A percentile compares a stretch with the other conserved stretches of the same genome.
phyloP scores from a whole-genome alignment of 1,140 invertebrate genomes.

The Lithobius niger region DNA sequence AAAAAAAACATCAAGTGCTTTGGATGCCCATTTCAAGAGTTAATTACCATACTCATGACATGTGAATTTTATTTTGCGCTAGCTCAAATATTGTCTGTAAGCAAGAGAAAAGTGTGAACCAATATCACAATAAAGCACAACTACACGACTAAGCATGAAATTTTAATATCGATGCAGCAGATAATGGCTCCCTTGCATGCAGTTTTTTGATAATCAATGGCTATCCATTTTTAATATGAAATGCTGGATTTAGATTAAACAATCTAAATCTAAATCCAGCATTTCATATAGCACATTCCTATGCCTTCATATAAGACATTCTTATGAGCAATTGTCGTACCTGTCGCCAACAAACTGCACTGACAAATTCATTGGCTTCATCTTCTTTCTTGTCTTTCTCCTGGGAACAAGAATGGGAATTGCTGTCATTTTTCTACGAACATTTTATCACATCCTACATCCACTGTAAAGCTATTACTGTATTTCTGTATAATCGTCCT shows the following conservation, averaged over 20 bases:
- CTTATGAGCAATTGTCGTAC: conserved; percentile 24
- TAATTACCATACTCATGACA: no score
- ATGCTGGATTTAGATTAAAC: conserved; percentile 5
- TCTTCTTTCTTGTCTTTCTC: conserved; percentile 59
- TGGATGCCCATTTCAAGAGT: no score
- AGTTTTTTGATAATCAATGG: background rate
- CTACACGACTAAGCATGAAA: background rate
- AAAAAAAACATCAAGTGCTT: no score
- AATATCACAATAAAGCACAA: no score
- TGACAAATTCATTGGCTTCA: conserved; percentile 86
- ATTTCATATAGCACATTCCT: background rate
- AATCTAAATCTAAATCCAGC: background rate
- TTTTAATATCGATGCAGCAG: background rate
- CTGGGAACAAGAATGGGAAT: conserved; percentile 33
- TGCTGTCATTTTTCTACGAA: no score
- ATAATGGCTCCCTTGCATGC: background rate
- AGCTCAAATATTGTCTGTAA: no score
- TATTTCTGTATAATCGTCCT: no score
- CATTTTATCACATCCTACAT: no score
- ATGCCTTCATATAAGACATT: background rate
- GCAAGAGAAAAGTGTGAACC: no score
- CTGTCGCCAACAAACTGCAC: conserved; percentile 82
- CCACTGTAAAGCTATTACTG: no score
- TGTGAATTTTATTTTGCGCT: no score
- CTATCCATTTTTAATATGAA: background rate